Base-by-base conservation (phyloP, 2,797 vertebrate species). In the Peromyscus aztecus region DNA sequence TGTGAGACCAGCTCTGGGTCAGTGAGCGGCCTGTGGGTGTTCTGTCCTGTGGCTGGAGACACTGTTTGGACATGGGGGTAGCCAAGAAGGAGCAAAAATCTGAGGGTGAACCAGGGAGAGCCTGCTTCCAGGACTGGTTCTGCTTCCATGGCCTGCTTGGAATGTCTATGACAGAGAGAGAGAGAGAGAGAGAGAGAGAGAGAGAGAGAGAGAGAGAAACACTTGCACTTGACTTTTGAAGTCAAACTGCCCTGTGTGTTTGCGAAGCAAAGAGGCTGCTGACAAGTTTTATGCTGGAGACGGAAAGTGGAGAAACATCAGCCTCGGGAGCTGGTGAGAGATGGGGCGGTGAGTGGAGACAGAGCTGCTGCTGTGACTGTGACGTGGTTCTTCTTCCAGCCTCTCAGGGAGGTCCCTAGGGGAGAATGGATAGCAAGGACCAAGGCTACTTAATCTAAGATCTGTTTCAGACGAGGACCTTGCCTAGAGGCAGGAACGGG, bases 171-270 rank as follows among this genome's bases (percentile, higher is more conserved):
- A 19, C 34, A 14, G 40, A 29, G 75, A 46, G 37, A 27, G 11
- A 27, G 40, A 76, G 43, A 17, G 43, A 71, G 69, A 71, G 34
- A 71, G 69, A 71, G 17, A 37, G 69, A 40, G 71, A 55, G 29
- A 55, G 76, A 52, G 16, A 52, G 76, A 34, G 40, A 40, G 40
- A 40, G 40, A 40, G 40, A 40, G 40, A 40, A 40, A 40, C 40
- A 40, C 40, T 40, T 40, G 16, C 91, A 97, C 87, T 95, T 98
- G 98, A 98, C 98, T 98, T 98, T 99, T 98, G 98, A 98, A 98
- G 98, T 97, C 98, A 98, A 98, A 97, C 94, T 96, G 96, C 87
- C 95, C 95, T 97, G 95, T 95, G 61, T 96, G 91, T 98, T 98
- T 98, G 95, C 97, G 97, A 86, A 97, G 97, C 12, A 82, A 98